A percentile compares a stretch with the other conserved stretches of the same genome.
These are phyloP conservation scores for Xyliphius kryptos DNA, from an alignment of 2,113 vertebrate species.

Conservation along the genomic window DNA sequence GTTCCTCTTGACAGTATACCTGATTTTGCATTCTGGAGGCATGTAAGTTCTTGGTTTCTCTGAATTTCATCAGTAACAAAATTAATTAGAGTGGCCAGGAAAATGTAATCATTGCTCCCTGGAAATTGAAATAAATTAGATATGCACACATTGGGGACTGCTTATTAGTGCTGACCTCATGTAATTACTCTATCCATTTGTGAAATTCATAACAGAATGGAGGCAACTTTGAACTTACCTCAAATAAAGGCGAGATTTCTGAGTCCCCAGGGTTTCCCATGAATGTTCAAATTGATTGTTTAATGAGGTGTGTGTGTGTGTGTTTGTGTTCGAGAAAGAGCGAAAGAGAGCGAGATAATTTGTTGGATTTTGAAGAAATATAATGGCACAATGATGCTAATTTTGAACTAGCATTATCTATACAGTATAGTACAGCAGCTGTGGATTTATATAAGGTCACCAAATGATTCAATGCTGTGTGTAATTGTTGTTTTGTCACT, in stretches of 20 bases:
- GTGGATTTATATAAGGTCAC: slow-evolving; percentile 1
- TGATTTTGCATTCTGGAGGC: slow-evolving; percentile 44
- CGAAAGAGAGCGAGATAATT: background rate
- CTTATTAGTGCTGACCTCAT: slow-evolving; percentile 63
- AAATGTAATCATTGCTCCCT: slow-evolving; percentile 56
- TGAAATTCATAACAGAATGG: slow-evolving; percentile 67
- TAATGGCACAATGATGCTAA: no score
- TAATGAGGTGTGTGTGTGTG: slow-evolving; percentile 28
- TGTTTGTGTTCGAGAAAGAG: background rate
- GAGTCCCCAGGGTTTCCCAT: slow-evolving; percentile 50
- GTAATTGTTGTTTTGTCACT: slow-evolving; percentile 22
- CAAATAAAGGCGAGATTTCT: slow-evolving; percentile 55
- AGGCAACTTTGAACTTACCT: slow-evolving; percentile 55
- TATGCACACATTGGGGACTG: slow-evolving; percentile 56
- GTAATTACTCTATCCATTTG: slow-evolving; percentile 73
- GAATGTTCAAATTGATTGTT: slow-evolving; percentile 43
- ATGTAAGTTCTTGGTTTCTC: slow-evolving; percentile 38
- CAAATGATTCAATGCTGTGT: slow-evolving; percentile 5
- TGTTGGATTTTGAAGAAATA: slow-evolving; percentile 3
- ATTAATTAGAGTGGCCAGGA: slow-evolving; percentile 63
- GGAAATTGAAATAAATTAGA: slow-evolving; percentile 69
- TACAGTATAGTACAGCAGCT: no score
- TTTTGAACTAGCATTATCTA: no score
- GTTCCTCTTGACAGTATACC: slow-evolving; percentile 51
- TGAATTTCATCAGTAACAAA: slow-evolving; percentile 59